These are phyloP conservation scores for Tamias sibiricus DNA, from an alignment of 2,113 vertebrate genomes.

Conservation along the genomic window DNA sequence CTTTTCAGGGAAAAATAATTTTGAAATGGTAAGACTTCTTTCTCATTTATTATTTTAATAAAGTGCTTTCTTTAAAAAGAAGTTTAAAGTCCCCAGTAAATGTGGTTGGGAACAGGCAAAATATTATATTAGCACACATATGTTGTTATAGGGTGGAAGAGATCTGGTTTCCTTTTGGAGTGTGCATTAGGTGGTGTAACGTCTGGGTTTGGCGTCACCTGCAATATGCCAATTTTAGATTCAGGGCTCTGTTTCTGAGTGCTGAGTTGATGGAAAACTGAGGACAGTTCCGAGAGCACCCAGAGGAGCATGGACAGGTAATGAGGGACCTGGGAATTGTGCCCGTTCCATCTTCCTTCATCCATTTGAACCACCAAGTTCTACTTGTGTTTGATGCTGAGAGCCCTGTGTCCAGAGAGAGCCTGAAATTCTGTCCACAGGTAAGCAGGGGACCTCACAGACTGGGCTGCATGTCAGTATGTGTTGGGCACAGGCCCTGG, in stretches of 20 bases:
- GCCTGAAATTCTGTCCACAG: neutral
- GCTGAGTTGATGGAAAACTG: neutral
- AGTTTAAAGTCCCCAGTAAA: neutral
- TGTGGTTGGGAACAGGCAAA: neutral
- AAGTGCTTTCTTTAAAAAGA: slow-evolving; percentile 72
- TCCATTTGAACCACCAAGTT: neutral
- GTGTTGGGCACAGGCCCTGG: neutral
- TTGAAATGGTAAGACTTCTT: slow-evolving; percentile 71
- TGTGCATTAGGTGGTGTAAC: neutral
- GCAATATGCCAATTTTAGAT: neutral
- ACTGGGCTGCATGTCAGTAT: neutral
- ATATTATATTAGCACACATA: neutral
- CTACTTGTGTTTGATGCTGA: neutral
- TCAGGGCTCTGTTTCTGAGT: neutral
- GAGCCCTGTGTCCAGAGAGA: neutral
- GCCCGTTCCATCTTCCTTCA: neutral
- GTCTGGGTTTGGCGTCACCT: neutral
- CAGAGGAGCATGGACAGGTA: neutral
- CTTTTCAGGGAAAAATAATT: slow-evolving; percentile 79
- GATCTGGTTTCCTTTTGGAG: neutral
- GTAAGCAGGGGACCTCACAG: neutral
- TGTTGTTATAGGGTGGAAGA: neutral
- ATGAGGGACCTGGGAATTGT: neutral
- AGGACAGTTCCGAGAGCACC: neutral
- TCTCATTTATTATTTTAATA: slow-evolving; percentile 72